phyloP scores from a whole-genome alignment of 2,113 vertebrate species.

The Tichodroma muraria region DNA sequence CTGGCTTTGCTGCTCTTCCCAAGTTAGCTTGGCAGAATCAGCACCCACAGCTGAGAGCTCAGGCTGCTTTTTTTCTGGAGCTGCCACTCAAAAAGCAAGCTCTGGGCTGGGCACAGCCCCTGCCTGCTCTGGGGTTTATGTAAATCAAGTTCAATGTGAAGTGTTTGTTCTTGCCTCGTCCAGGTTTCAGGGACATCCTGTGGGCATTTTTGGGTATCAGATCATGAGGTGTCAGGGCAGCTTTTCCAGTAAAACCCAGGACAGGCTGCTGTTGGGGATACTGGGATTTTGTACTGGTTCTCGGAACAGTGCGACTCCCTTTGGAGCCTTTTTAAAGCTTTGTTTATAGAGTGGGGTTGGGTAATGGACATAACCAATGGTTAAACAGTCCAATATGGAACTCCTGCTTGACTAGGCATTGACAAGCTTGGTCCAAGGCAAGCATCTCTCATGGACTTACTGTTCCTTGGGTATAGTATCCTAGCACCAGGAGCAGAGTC shows the following conservation, averaged over 20 bases:
- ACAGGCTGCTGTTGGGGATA: not conserved
- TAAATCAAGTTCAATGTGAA: not conserved
- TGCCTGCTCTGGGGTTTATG: not conserved
- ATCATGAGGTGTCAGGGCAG: not conserved
- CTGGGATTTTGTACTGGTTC: not conserved
- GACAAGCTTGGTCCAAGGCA: not conserved
- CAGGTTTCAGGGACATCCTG: not conserved
- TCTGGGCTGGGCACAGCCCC: not conserved
- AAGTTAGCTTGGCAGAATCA: not conserved
- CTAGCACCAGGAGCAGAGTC: not conserved
- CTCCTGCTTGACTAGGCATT: not conserved
- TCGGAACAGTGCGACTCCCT: not conserved
- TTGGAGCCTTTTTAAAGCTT: not conserved
- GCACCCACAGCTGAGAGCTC: not conserved
- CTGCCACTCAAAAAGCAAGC: not conserved
- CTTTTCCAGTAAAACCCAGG: not conserved
- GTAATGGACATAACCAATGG: not conserved
- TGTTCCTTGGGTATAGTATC: not conserved
- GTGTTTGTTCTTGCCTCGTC: not conserved
- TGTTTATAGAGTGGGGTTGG: not conserved
- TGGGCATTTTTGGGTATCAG: not conserved
- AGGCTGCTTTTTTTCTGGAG: not conserved
- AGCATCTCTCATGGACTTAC: not conserved
- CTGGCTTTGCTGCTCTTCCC: not conserved
- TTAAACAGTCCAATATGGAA: not conserved